Base-by-base conservation (phyloP, 2,888 invertebrate genomes). In the Blera fallax region DNA sequence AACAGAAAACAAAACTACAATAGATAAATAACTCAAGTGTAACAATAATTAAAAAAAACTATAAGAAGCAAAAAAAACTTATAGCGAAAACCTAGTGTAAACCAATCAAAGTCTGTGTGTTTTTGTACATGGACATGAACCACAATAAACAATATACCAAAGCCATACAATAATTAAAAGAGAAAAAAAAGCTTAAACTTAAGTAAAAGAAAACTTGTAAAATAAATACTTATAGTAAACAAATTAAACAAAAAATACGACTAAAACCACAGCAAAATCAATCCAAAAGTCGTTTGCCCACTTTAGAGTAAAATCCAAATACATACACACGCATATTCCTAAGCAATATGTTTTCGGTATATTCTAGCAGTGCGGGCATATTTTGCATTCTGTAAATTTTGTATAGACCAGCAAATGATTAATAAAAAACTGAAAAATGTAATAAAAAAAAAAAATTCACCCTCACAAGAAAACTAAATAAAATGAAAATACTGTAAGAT, bases 101-200 rank as follows among this genome's bases (percentile, higher is more conserved):
- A 87, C 73, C 84, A 87, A 82, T 87, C 88, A 89, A 88, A 89
- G 89, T 89, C 89, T 88, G 89, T 89, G 90, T 87, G 87, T 79
- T 79, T 81, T 80, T 76, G 82, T 65, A 62, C 74, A 83, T 77
- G 80, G 78, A 77, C 72, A 87, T 83, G 83, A 88, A 88, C 87
- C 87, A 90, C 90, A 89, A 90, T 89, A 89, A 90, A 89, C 89
- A 89, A 90, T 90, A 90, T 90, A 90, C 90, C 90, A 90, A 90
- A 90, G 90, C 89, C 89, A 90, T 89, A 85, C 80, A 85, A 85
- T 85, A 85, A 85, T 60, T 69, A 65, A 88, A 87, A 54, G 24
- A 4, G 65, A 45, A 85, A 73, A 76, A 58, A 80, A 80, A 70
- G 34, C 72, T 62, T 76, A 76, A 58, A 27, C 58, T 50, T 74